A percentile compares a stretch with the other conserved stretches of the same genome.
Evolutionary conservation across 2,888 invertebrate genomes (phyloP).

Genomic region (Serrognathus titanus): DNA sequence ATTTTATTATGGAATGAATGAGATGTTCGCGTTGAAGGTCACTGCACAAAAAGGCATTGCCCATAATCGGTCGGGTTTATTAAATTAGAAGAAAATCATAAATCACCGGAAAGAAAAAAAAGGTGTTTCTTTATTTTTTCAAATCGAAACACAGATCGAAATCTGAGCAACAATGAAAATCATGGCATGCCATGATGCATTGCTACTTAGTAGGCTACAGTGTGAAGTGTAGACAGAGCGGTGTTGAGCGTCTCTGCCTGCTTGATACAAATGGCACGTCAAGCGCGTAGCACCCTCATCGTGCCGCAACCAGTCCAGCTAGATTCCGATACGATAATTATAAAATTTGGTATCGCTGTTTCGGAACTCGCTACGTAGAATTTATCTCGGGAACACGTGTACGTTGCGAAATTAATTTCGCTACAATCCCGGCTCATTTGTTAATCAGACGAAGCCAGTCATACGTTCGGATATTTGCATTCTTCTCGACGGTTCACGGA

Average conservation of each 20-base stretch:
- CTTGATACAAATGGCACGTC: slow-evolving; percentile 43
- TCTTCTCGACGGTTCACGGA: too few species aligned
- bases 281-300: slow-evolving; percentile 38
- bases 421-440: slow-evolving; percentile 35
- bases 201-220: slow-evolving; percentile 6
- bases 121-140: too few species aligned
- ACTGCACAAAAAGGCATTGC: too few species aligned
- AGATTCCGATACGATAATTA: slow-evolving; percentile 47
- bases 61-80: too few species aligned
- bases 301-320: slow-evolving; percentile 42
- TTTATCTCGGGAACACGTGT: slow-evolving; percentile 39
- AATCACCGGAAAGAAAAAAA: too few species aligned
- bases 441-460: slow-evolving; percentile 16
- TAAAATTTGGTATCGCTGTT: slow-evolving; percentile 46
- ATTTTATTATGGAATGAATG: too few species aligned
- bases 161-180: neutral
- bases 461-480: too few species aligned
- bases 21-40: too few species aligned
- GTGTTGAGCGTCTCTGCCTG: slow-evolving; percentile 30
- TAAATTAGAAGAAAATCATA: too few species aligned
- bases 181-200: slow-evolving; percentile 1
- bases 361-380: slow-evolving; percentile 36
- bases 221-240: slow-evolving; percentile 31
- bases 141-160: neutral
- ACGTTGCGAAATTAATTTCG: slow-evolving; percentile 36